These are phyloP conservation scores for Peromyscus maniculatus DNA, from an alignment of 2,113 vertebrate species.

Conservation along the genomic window DNA sequence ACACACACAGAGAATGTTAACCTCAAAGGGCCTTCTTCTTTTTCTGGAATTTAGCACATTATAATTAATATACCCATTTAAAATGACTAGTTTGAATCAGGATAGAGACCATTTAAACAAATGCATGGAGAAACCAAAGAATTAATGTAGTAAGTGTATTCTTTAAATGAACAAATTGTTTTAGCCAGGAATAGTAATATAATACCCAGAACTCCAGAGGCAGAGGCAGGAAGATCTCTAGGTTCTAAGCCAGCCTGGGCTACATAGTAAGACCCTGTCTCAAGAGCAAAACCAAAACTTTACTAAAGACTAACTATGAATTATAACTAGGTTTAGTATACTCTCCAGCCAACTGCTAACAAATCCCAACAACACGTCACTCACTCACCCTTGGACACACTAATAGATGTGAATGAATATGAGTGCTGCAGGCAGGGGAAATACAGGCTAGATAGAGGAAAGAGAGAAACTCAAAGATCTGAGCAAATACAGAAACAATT, in stretches of 20 bases:
- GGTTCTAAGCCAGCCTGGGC: neutral
- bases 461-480: neutral
- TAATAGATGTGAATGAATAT: neutral
- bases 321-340: neutral
- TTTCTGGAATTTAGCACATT: neutral
- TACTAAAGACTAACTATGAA: neutral
- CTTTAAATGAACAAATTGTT: neutral
- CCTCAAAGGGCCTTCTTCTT: neutral
- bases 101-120: constrained; percentile 39
- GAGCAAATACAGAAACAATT: neutral
- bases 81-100: constrained; percentile 2
- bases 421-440: neutral
- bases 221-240: neutral
- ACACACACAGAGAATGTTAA: neutral
- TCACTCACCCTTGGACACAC: neutral
- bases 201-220: neutral
- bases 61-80: neutral
- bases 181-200: neutral
- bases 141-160: neutral
- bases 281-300: neutral
- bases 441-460: neutral
- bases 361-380: neutral
- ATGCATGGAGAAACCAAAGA: constrained; percentile 37
- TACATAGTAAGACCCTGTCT: neutral
- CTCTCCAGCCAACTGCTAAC: neutral